Evolutionary conservation across 2,888 invertebrate species (phyloP), one percentile per base, ranked within the genome.

Genomic region (Girardia tigrina): DNA sequence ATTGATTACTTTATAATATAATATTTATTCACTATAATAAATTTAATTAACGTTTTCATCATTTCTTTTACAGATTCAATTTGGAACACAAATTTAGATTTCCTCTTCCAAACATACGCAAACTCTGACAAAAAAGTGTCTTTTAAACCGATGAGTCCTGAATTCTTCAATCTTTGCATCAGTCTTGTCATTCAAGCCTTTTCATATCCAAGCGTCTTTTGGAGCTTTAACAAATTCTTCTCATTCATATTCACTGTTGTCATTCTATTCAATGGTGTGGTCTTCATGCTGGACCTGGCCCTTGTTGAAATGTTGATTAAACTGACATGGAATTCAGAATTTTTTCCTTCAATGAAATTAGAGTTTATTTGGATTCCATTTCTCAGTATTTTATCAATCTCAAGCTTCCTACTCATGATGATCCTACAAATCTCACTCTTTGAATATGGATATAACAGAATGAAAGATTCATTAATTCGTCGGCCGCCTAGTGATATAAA

Each of bases 121-220:
- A 56, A 20, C 6, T 20, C 6, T n/a, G n/a, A 56, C n/a, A 23
- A 56, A 20, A 20, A 6, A 12, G n/a, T n/a, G 23, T n/a, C 6
- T n/a, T 20, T 16, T 56, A 6, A n/a, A 12, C 56, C 56, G 2
- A 16, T 56, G 4, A 56, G 56, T 56, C 56, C 56, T 6, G 56
- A 56, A 56, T 56, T 56, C 23, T 56, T 56, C 56, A 56, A 56
- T n/a, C 4, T 56, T 56, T 56, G 56, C 56, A 56, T 56, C 56
- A 56, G 56, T 56, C 23, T 56, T 20, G n/a, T 56, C 23, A n/a
- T 56, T 56, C 56, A 56, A 20, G 4, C 56, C 4, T 56, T 56
- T 56, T 56, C 56, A 12, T 56, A 56, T 16, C 20, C 20, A 56
- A 56, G 56, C n/a, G 56, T 56, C 2, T 56, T 56, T 16, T 56